Conservation (phyloP, 2,797 vertebrate species). For the Corythornis leucogaster region DNA sequence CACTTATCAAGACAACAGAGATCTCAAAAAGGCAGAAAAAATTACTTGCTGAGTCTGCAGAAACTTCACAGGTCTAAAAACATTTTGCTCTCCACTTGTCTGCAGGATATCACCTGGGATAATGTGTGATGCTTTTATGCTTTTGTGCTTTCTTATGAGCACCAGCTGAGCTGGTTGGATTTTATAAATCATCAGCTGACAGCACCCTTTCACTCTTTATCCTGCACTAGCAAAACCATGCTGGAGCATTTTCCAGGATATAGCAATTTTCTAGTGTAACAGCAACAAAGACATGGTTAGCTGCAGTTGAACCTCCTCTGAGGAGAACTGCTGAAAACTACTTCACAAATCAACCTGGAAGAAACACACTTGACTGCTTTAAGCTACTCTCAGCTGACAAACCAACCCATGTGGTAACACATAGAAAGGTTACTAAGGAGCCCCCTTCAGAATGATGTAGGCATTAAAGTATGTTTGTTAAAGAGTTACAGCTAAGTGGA, state of each 20-base stretch:
- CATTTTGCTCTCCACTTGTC: neutral
- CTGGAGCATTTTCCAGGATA: neutral
- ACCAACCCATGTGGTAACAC: neutral
- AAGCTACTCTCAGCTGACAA: neutral
- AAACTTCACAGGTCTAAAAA: neutral
- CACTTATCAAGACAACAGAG: neutral
- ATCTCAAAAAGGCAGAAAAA: neutral
- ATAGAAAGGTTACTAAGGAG: neutral
- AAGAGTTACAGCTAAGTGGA: neutral
- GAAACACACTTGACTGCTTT: neutral
- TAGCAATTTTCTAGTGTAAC: neutral
- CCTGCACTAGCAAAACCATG: neutral
- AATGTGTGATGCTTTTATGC: neutral
- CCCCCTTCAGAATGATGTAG: neutral
- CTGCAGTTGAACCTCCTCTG: neutral
- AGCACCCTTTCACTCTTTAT: neutral
- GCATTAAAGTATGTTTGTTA: neutral
- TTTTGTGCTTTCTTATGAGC: neutral
- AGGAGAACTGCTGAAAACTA: neutral
- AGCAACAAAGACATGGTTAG: neutral
- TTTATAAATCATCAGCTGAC: neutral
- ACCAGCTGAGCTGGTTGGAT: neutral
- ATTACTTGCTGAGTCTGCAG: neutral
- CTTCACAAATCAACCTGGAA: neutral
- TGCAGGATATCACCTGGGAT: neutral